Evolutionary conservation across 2,113 vertebrate genomes (phyloP).

Genomic region (Indri indri): DNA sequence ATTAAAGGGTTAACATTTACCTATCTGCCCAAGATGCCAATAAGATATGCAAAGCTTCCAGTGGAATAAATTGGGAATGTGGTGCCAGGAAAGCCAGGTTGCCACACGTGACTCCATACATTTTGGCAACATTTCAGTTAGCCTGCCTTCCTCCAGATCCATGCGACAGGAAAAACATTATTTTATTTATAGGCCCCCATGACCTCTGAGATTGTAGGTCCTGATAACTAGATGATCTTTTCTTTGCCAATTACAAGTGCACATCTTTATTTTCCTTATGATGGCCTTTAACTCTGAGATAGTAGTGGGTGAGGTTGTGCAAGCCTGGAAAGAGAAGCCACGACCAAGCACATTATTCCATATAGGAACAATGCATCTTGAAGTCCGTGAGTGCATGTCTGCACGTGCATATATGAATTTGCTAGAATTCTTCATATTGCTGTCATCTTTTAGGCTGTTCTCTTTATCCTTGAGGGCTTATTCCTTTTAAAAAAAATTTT

Average conservation of each 20-base stretch:
- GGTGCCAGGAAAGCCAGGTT: neutral
- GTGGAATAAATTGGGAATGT: neutral
- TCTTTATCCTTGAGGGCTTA: neutral
- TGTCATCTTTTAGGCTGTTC: neutral
- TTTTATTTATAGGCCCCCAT: neutral
- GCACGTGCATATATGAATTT: neutral
- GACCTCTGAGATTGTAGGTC: neutral
- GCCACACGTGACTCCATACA: neutral
- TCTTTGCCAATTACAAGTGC: neutral
- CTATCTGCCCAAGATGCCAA: neutral
- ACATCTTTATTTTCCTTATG: neutral
- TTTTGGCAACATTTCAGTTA: neutral
- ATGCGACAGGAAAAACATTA: slow-evolving; percentile 6
- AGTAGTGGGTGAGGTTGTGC: neutral
- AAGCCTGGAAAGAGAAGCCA: neutral
- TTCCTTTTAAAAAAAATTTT: neutral
- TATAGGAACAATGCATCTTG: neutral
- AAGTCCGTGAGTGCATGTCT: neutral
- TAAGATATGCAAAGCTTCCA: neutral
- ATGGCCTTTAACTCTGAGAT: neutral
- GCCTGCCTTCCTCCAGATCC: neutral
- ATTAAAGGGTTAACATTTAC: neutral
- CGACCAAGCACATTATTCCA: neutral
- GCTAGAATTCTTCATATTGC: neutral
- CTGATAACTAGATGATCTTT: neutral